These are phyloP conservation scores for Brachyistius frenatus DNA, from an alignment of 2,113 vertebrate species.

Conservation along the genomic window DNA sequence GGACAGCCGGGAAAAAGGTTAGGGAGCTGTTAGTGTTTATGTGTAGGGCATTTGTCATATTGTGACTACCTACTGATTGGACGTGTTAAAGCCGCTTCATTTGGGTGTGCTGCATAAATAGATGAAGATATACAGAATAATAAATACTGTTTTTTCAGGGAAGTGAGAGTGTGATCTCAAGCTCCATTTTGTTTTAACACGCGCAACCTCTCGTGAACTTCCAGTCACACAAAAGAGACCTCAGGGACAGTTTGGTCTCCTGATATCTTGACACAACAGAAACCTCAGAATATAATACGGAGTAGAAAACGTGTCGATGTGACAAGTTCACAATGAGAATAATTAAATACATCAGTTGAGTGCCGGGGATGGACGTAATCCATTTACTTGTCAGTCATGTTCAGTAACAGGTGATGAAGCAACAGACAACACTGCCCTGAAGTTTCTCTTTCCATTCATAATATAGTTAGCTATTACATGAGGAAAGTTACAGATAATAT, in stretches of 20 bases:
- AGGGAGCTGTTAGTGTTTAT: slow-evolving; percentile 69
- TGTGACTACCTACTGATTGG: slow-evolving; percentile 62
- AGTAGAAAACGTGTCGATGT: slow-evolving; percentile 23
- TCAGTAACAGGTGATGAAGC: background rate
- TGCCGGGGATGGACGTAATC: background rate
- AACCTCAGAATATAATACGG: slow-evolving; percentile 13
- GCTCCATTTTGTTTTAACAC: slow-evolving; percentile 57
- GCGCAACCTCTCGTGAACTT: slow-evolving; percentile 51
- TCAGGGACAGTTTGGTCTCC: slow-evolving; percentile 18
- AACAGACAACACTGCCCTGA: background rate
- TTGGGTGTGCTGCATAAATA: slow-evolving; percentile 44
- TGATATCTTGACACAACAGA: slow-evolving; percentile 14
- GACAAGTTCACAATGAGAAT: slow-evolving; percentile 34
- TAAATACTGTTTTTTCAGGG: slow-evolving; percentile 50
- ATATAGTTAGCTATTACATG: background rate
- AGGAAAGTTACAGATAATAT: background rate
- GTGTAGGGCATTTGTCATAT: slow-evolving; percentile 64
- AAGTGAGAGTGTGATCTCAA: slow-evolving; percentile 23
- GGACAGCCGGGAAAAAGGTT: slow-evolving; percentile 77
- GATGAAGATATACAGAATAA: slow-evolving; percentile 62
- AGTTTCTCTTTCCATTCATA: background rate
- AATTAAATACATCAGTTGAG: slow-evolving; percentile 20
- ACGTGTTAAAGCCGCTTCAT: slow-evolving; percentile 42
- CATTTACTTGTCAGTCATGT: slow-evolving; percentile 14
- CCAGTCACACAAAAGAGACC: slow-evolving; percentile 45